Evolutionary conservation across 2,888 invertebrate genomes (phyloP).

Genomic region (Ceramica pisi): DNA sequence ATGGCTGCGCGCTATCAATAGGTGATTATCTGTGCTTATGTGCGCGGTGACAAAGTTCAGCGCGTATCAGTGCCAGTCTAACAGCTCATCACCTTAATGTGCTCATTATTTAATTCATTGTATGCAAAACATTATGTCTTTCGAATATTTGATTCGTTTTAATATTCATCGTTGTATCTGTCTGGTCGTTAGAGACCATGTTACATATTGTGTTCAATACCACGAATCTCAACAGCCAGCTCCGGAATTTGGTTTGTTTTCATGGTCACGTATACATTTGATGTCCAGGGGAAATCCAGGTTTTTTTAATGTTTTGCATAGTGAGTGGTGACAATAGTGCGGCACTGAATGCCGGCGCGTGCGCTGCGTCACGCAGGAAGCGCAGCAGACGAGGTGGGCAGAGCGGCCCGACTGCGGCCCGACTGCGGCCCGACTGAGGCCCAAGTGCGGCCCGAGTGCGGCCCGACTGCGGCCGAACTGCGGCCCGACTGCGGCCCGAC

Average conservation of each 20-base stretch:
- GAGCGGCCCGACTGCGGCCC: neutral
- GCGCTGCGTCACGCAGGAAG: neutral
- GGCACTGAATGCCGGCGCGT: no score
- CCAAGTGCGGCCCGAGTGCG: no score
- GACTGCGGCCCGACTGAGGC: no score
- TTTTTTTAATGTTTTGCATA: no score
- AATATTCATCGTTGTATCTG: slow-evolving; percentile 13
- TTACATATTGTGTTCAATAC: no score
- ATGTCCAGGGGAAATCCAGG: no score
- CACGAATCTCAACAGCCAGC: neutral
- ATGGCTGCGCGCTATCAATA: slow-evolving; percentile 19
- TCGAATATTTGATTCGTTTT: neutral
- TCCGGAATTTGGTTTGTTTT: neutral
- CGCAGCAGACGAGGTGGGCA: neutral
- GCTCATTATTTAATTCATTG: slow-evolving; percentile 37
- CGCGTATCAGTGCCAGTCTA: slow-evolving; percentile 27
- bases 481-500: no score
- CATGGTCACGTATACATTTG: neutral
- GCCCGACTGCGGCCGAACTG: no score
- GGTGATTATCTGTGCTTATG: neutral
- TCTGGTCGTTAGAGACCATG: no score
- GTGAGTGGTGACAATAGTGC: no score
- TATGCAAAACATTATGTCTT: slow-evolving; percentile 21
- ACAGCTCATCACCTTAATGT: slow-evolving; percentile 22
- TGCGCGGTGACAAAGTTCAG: slow-evolving; percentile 42